Conservation (phyloP, 2,113 vertebrate species). For the Nyctereutes procyonoides region DNA sequence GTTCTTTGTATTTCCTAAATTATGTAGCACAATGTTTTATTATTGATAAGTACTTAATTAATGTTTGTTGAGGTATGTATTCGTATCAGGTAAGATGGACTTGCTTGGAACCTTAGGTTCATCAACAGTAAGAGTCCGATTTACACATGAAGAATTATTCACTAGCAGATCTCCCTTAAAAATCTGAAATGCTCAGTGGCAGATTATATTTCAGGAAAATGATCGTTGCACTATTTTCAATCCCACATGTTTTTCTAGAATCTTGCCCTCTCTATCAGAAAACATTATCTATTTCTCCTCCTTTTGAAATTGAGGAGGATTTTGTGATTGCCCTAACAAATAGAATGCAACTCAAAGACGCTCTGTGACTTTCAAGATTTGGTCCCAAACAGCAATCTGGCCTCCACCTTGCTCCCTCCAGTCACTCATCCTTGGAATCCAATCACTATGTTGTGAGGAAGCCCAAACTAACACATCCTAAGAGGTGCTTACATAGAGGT, state of each 20-base stretch:
- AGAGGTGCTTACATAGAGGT: neutral
- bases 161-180: neutral
- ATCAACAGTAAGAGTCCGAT: neutral
- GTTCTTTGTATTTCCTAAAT: neutral
- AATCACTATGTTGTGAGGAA: neutral
- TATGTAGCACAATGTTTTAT: neutral
- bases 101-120: neutral
- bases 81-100: neutral
- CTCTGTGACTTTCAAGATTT: neutral
- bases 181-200: neutral
- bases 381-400: neutral
- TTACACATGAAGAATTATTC: neutral
- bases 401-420: neutral
- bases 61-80: neutral
- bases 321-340: neutral
- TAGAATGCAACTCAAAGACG: neutral
- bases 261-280: neutral
- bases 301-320: neutral
- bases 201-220: neutral
- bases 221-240: neutral
- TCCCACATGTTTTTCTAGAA: neutral
- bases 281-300: neutral
- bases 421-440: neutral
- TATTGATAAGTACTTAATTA: neutral
- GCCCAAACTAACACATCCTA: neutral